phyloP scores from a whole-genome alignment of 2,888 invertebrate species.

The Hybos culiciformis region DNA sequence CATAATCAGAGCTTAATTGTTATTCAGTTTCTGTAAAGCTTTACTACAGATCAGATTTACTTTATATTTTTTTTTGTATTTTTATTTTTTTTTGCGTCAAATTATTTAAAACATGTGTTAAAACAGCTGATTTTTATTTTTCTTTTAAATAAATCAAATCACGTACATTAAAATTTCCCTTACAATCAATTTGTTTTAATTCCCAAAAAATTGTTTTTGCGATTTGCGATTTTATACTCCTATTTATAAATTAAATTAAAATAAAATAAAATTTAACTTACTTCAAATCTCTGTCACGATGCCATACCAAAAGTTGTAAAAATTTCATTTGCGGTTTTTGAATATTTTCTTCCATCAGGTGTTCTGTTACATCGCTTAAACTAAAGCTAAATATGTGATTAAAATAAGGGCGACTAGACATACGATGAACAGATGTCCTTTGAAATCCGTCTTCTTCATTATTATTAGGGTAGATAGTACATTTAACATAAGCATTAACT shows the following conservation, averaged over 20 bases:
- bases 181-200: too few species aligned
- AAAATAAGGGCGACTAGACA: constrained; percentile 64
- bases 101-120: too few species aligned
- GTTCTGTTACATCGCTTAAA: constrained; percentile 20
- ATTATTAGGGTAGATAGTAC: constrained; percentile 25
- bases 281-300: constrained; percentile 69
- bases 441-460: constrained; percentile 40
- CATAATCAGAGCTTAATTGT: too few species aligned
- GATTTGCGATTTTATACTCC: too few species aligned
- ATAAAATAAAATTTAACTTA: constrained; percentile 37
- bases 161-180: too few species aligned
- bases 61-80: too few species aligned
- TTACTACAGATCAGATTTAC: too few species aligned
- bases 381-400: constrained; percentile 63
- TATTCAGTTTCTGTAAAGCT: too few species aligned
- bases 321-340: constrained; percentile 32
- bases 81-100: too few species aligned
- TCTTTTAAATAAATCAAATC: too few species aligned
- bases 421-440: constrained; percentile 67
- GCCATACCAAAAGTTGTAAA: constrained; percentile 73
- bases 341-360: constrained; percentile 23
- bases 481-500: constrained; percentile 73
- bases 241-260: background rate
- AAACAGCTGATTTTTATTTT: too few species aligned
- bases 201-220: too few species aligned